Conservation (phyloP, 2,888 invertebrate species). For the Megastigmus dorsalis region DNA sequence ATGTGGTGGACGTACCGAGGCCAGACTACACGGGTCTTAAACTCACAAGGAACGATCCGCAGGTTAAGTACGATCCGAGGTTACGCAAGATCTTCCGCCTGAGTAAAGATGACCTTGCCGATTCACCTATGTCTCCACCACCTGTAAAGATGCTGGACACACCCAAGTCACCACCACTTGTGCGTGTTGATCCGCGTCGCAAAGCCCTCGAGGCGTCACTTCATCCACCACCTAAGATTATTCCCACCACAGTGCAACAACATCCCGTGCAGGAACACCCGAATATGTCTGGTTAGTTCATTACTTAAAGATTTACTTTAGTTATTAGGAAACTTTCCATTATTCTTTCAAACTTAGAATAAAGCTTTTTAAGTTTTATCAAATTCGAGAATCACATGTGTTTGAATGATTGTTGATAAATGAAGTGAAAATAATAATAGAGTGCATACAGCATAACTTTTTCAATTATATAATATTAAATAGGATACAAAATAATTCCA, state of each 20-base stretch:
- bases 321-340: too few relatives aligned
- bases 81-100: conserved; percentile 84
- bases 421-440: too few relatives aligned
- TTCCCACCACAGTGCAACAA: conserved; percentile 59
- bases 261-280: conserved; percentile 51
- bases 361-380: neutral
- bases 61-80: conserved; percentile 85
- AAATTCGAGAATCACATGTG: neutral
- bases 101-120: conserved; percentile 78
- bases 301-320: too few relatives aligned
- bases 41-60: conserved; percentile 82
- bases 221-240: conserved; percentile 56
- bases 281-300: conserved; percentile 31
- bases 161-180: conserved; percentile 73
- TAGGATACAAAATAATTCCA: too few relatives aligned
- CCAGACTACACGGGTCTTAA: conserved; percentile 86
- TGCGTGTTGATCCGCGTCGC: conserved; percentile 69
- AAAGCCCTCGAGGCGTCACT: conserved; percentile 67
- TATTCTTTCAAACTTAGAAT: neutral
- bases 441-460: too few relatives aligned
- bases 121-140: conserved; percentile 78
- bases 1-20: conserved; percentile 80
- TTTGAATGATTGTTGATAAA: too few relatives aligned
- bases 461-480: too few relatives aligned
- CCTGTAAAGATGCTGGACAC: conserved; percentile 70